phyloP scores from a whole-genome alignment of 2,888 invertebrate species.

The Pardosa pseudoannulata region DNA sequence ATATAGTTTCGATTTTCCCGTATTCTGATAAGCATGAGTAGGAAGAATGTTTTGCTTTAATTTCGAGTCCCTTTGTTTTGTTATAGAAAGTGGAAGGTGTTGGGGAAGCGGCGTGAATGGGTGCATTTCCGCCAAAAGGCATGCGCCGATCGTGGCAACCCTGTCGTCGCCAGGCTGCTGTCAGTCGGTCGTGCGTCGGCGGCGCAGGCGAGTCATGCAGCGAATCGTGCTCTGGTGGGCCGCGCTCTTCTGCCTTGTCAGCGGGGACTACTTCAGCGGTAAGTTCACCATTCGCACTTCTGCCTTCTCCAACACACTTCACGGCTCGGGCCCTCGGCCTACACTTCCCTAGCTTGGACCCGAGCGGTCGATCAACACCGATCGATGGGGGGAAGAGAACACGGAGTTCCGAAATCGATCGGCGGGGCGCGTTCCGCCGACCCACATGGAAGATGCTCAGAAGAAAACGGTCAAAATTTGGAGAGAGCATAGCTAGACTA shows the following conservation, averaged over 20 bases:
- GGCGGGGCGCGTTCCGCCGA: neutral
- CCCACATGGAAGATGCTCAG: neutral
- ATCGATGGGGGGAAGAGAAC: slow-evolving; percentile 31
- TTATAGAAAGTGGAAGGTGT: no score
- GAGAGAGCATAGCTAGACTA: no score
- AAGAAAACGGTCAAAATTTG: no score
- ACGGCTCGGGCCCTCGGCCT: no score
- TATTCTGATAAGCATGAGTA: no score
- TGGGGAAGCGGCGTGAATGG: no score
- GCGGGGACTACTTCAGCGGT: slow-evolving; percentile 58
- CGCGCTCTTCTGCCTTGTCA: neutral
- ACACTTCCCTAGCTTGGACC: neutral
- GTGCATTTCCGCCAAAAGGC: neutral
- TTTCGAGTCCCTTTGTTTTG: no score
- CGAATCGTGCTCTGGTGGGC: slow-evolving; percentile 16
- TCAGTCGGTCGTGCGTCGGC: slow-evolving; percentile 24
- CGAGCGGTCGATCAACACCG: neutral
- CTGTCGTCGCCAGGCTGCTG: neutral
- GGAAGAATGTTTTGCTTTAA: no score
- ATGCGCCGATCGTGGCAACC: neutral
- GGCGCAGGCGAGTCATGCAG: slow-evolving; percentile 62
- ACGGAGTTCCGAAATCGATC: slow-evolving; percentile 15
- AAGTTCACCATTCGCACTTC: no score
- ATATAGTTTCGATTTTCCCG: no score
- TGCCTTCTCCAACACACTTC: no score